Percentiles rank a stretch among this genome's conserved stretches.
Conservation (phyloP, 2,797 vertebrate genomes). For the Rhinophrynus dorsalis region DNA sequence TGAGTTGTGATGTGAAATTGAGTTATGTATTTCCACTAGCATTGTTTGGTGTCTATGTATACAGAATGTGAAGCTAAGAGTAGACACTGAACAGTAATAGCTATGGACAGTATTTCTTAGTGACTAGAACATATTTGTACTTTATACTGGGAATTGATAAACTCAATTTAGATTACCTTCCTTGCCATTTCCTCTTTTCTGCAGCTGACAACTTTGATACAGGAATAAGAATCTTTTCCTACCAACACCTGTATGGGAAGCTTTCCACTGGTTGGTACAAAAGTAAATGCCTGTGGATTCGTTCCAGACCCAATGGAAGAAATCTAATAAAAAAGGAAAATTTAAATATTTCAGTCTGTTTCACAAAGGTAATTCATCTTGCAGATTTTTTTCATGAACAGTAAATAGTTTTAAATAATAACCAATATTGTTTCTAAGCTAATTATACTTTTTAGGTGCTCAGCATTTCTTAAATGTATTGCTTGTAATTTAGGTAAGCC, state of each 20-base stretch:
- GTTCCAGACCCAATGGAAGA: background rate
- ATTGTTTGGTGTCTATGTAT: no score
- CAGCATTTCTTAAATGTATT: no score
- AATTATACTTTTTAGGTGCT: no score
- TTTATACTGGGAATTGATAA: no score
- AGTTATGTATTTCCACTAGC: no score
- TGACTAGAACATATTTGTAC: no score
- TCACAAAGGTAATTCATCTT: background rate
- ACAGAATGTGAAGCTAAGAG: no score
- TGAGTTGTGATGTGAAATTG: no score
- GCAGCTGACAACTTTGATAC: background rate
- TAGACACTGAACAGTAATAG: no score
- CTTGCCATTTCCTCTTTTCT: background rate
- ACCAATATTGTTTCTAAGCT: no score
- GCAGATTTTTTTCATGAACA: background rate
- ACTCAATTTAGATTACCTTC: slow-evolving; percentile 14
- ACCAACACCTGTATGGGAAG: slow-evolving; percentile 23
- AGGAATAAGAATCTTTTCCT: background rate
- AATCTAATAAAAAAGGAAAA: slow-evolving; percentile 4
- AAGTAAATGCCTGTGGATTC: slow-evolving; percentile 4
- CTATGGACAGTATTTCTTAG: no score
- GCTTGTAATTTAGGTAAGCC: no score
- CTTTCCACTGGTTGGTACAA: slow-evolving; percentile 22
- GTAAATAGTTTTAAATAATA: background rate
- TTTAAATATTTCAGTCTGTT: background rate